phyloP scores from a whole-genome alignment of 2,113 vertebrate genomes.

The Brachyhypopomus occidentalis region DNA sequence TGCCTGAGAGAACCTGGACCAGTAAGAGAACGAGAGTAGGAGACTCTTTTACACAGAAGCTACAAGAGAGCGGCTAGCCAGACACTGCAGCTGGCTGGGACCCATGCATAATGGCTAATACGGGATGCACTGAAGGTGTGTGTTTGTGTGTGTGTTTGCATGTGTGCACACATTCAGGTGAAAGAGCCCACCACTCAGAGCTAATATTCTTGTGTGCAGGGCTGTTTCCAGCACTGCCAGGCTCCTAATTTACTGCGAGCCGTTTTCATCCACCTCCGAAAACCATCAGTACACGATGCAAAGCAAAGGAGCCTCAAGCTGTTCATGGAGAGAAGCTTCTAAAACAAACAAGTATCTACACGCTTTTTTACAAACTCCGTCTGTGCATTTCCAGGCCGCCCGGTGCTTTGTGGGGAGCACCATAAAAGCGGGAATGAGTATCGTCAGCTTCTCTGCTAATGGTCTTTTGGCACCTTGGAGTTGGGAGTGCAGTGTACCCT shows the following conservation, averaged over 20 bases:
- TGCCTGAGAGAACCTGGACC: neutral
- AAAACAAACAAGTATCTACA: constrained; percentile 13
- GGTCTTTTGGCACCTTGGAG: constrained; percentile 8
- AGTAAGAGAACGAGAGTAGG: neutral
- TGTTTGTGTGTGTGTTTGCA: too few species aligned
- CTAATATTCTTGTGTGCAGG: neutral
- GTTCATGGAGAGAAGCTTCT: neutral
- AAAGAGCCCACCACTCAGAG: too few species aligned
- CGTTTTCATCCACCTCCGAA: constrained; percentile 14
- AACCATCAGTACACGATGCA: neutral
- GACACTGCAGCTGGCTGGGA: neutral
- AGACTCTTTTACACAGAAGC: neutral
- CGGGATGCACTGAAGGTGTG: neutral
- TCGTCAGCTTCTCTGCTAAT: constrained; percentile 48
- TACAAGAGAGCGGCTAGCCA: too few species aligned
- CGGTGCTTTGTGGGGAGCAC: constrained; percentile 17
- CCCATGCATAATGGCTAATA: neutral
- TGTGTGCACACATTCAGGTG: too few species aligned
- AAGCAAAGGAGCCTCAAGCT: constrained; percentile 5
- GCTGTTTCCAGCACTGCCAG: neutral
- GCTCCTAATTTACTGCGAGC: neutral
- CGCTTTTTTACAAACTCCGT: constrained; percentile 13
- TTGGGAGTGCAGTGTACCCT: neutral
- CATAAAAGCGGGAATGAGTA: constrained; percentile 40
- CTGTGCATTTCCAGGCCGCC: constrained; percentile 14